Evolutionary conservation across 2,888 invertebrate genomes (phyloP), one percentile per base, ranked within the genome.

Genomic region (Neoascia interrupta): DNA sequence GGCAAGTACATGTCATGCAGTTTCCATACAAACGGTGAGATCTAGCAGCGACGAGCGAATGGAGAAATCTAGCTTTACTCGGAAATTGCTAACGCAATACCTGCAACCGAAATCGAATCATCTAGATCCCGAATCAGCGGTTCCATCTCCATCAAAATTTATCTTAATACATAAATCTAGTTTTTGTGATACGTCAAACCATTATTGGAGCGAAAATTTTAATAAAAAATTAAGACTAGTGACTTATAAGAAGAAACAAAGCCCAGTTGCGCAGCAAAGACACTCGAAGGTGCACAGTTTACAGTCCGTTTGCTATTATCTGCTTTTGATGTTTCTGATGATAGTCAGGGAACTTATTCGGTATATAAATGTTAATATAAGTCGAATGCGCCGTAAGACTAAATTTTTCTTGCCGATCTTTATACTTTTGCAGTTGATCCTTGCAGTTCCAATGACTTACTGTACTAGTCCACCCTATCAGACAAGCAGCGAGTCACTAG

Each of bases 171-270:
- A n/a, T n/a, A n/a, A n/a, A n/a, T n/a, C n/a, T n/a, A n/a, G n/a
- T n/a, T n/a, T n/a, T 56, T 72, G 79, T 68, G 66, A 73, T 72
- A 66, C 34, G 39, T 21, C 61, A 41, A 56, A 31, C 43, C 39
- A 72, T 56, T 51, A 61, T 49, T 54, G 56, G 13, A 39, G 61
- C 13, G 18, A 13, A 6, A 54, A 61, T 47, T 18, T 63, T 19
- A 69, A 43, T 5, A 63, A 28, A 37, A 36, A 64, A 39, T 58
- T 60, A 16, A 70, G 60, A 2, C 11, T 47, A 47, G 31, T 76
- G n/a, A 58, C 18, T 15, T 53, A 19, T 56, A 54, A 66, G 5
- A 36, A 72, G 61, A 45, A 23, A 1, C 43, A 51, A 8, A 28
- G 53, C n/a, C 3, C 21, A 6, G 6, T n/a, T n/a, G n/a, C n/a